Evolutionary conservation across 64 coral and sea anemone species (phyloP), one percentile per base, ranked within the genome.

Genomic region (Acropora tenuis): DNA sequence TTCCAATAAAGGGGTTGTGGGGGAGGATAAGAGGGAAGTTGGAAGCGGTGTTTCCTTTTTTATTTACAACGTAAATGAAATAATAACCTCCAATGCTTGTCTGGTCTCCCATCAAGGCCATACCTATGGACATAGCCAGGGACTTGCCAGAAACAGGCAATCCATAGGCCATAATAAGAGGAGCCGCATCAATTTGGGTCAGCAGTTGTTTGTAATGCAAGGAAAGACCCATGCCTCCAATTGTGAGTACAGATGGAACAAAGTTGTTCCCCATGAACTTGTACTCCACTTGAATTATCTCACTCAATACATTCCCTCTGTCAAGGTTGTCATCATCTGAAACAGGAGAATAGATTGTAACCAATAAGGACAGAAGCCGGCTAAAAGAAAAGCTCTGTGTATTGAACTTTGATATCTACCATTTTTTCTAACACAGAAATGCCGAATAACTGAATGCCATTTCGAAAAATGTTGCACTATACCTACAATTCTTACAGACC

Each of bases 101-200:
- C 2, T 43, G 9, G 3, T 42, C 48, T 53, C 79, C 79, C 1
- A 82, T 55, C 2, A 82, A 2, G 16, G 79, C 42, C 79, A 82
- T 82, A 2, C 50, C 79, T 19, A 57, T 60, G 2, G 20, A 50
- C 19, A 82, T 50, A 47, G 79, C 79, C 3, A 57, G 16, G 49
- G 79, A 82, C 42, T 82, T 82, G 19, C 79, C 79, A 60, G 79
- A 82, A 41, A 82, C 79, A 41, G 79, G 79, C 30, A 57, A 41
- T 13, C 79, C 50, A 82, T n/a, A 82, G 52, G 79, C 79, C 79
- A 82, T 82, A 9, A 82, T 41, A 1, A 82, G 15, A 48, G 79
- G 50, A 30, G 60, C 79, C 52, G 50, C 79, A 82, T 82, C 79
- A 57, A 4, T 59, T 9, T 43, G 45, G 15, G 12, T 57, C 1